phyloP scores from a whole-genome alignment of 2,113 vertebrate species.

The Hypomesus transpacificus region DNA sequence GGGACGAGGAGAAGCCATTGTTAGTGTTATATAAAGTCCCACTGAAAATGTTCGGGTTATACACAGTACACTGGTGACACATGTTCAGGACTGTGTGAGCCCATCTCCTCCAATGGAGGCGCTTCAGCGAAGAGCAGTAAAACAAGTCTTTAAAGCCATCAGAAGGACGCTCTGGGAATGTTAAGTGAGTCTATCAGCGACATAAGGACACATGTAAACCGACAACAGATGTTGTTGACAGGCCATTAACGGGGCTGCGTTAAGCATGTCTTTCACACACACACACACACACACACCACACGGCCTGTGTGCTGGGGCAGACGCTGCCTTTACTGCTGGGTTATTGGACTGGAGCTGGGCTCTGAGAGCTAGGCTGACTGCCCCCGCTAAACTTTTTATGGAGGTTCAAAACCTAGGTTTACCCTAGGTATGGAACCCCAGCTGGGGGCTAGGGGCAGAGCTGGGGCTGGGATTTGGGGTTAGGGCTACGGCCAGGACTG shows the following conservation, averaged over 20 bases:
- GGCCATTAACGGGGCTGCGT: conserved; percentile 28
- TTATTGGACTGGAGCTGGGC: conserved; percentile 12
- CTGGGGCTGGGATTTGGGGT: too few species aligned
- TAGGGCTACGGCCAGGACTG: background rate
- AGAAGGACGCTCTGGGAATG: background rate
- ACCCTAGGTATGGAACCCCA: background rate
- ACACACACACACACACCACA: conserved; percentile 8
- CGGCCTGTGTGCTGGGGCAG: conserved; percentile 2
- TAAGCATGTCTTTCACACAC: conserved; percentile 29
- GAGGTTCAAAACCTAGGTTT: conserved; percentile 2
- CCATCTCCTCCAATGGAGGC: background rate
- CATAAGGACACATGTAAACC: conserved; percentile 26
- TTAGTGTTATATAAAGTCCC: background rate
- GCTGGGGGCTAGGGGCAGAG: background rate
- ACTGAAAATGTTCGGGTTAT: background rate
- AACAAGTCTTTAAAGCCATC: conserved; percentile 10
- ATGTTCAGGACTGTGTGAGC: background rate
- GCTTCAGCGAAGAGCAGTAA: background rate
- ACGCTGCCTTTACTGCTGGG: conserved; percentile 6
- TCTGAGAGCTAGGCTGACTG: conserved; percentile 4
- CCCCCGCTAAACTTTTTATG: background rate
- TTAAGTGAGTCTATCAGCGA: conserved; percentile 16
- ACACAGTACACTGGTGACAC: background rate
- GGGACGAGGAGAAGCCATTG: conserved; percentile 19
- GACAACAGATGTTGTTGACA: conserved; percentile 40